phyloP scores from a whole-genome alignment of 2,797 vertebrate species.

The Silurus lanzhouensis region DNA sequence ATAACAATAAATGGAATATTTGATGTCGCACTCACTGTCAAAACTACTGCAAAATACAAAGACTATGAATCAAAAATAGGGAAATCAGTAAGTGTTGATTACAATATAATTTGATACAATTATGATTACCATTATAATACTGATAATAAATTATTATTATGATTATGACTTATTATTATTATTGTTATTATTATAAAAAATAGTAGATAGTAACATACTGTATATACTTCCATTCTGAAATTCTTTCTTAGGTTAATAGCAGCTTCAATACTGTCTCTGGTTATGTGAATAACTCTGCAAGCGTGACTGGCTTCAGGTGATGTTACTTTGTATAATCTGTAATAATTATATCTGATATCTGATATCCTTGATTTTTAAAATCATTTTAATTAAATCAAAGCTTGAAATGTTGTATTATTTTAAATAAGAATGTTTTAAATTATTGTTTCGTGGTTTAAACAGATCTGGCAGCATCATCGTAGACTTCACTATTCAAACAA shows the following conservation, averaged over 20 bases:
- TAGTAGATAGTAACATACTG: neutral
- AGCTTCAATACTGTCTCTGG: neutral
- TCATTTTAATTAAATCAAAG: too few relatives aligned
- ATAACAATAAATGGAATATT: slow-evolving; percentile 7
- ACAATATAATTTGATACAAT: neutral
- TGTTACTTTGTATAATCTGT: neutral
- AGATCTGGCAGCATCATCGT: slow-evolving; percentile 33
- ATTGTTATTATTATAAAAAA: neutral
- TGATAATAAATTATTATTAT: neutral
- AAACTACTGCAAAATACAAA: neutral
- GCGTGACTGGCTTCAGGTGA: slow-evolving; percentile 19
- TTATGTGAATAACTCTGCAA: neutral
- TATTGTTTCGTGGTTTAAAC: neutral
- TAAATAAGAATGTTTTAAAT: neutral
- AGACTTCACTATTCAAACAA: neutral
- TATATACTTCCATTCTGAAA: too few relatives aligned
- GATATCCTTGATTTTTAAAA: neutral
- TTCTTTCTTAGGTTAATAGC: neutral
- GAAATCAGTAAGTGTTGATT: slow-evolving; percentile 3
- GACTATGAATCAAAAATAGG: neutral
- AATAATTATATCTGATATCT: neutral
- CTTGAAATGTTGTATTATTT: too few relatives aligned
- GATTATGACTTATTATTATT: neutral
- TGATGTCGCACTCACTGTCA: neutral
- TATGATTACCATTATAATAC: neutral